These are phyloP conservation scores for Euborellia annulipes DNA, from an alignment of 1,140 invertebrate genomes.

Conservation along the genomic window DNA sequence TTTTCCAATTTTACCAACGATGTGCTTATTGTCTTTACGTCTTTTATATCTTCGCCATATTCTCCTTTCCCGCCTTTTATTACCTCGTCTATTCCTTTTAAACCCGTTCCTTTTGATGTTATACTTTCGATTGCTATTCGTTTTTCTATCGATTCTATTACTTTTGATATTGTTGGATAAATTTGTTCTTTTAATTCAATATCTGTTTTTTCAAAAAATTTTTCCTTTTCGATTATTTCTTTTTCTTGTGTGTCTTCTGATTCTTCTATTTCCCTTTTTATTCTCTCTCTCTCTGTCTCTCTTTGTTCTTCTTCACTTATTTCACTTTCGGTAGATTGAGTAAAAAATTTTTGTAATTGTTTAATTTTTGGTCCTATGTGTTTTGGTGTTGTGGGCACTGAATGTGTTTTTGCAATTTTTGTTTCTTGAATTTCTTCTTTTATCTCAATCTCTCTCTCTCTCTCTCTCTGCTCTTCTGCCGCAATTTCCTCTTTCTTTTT, in stretches of 20 bases:
- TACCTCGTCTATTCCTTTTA: constrained; percentile 9
- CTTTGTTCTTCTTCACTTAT: constrained; percentile 13
- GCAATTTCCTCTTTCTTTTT: constrained; percentile 1
- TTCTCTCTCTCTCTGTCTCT: constrained; percentile 4
- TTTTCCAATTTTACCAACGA: neutral
- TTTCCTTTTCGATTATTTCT: constrained; percentile 4
- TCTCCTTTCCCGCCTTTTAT: constrained; percentile 12
- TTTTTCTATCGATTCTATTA: constrained; percentile 18
- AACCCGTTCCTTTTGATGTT: constrained; percentile 1
- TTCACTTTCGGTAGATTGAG: constrained; percentile 19
- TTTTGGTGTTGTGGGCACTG: constrained; percentile 16
- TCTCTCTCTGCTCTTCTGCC: neutral
- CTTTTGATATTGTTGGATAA: constrained; percentile 15
- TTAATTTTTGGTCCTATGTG: constrained; percentile 30
- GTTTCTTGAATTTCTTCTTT: neutral
- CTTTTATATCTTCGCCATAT: constrained; percentile 12
- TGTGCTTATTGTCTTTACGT: neutral
- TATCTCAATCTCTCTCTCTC: neutral
- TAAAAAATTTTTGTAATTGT: constrained; percentile 30
- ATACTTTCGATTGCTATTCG: constrained; percentile 10
- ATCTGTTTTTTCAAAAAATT: too few species aligned
- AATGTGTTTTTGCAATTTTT: neutral
- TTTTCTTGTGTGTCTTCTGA: neutral
- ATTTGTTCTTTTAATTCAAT: constrained; percentile 6
- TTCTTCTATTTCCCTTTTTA: constrained; percentile 5